Base-by-base conservation (phyloP, 2,888 invertebrate genomes). In the Hirtodrosophila duncani region DNA sequence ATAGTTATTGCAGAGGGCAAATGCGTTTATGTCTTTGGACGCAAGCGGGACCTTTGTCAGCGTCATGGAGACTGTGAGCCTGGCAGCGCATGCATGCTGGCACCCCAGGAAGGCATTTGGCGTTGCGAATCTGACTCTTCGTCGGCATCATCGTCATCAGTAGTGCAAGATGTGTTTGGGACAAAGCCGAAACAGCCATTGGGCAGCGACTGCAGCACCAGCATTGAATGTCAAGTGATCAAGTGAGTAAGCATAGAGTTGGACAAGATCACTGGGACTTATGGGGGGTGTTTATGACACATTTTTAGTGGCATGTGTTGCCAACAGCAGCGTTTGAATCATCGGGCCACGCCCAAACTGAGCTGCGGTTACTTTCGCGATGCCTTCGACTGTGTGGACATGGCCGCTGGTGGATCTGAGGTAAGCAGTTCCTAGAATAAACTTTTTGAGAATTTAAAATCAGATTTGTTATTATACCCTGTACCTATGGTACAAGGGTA, bases 361-460 rank as follows among this genome's bases (percentile, higher is more conserved):
- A 94, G 94, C 85, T 96, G 96, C 88, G 93, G 94, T n/a, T 96
- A 95, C 87, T 96, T 95, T 91, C 94, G 94, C 84, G 95, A 95
- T 81, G 93, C 95, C 0, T 88, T 95, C 34, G 92, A 94, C 11
- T 96, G 96, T 89, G 93, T 96, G 81, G 95, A 83, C 34, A 80
- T 81, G 44, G 41, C 48, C n/a, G n/a, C n/a, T n/a, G n/a, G n/a
- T 3, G 68, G 62, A 7, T 48, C 60, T 21, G 81, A 80, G 72
- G 81, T 81, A 24, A 39, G 56, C 6, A 1, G 23, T 7, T 11
- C 7, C 6, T 21, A 21, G 26, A 6, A 4, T n/a, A n/a, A n/a
- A n/a, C n/a, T n/a, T n/a, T n/a, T n/a, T n/a, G n/a, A n/a, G n/a
- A n/a, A n/a, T n/a, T n/a, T n/a, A n/a, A n/a, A n/a, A n/a, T n/a